These are phyloP conservation scores for Leptonema lineaticorne DNA, from an alignment of 1,140 invertebrate genomes.

Conservation along the genomic window DNA sequence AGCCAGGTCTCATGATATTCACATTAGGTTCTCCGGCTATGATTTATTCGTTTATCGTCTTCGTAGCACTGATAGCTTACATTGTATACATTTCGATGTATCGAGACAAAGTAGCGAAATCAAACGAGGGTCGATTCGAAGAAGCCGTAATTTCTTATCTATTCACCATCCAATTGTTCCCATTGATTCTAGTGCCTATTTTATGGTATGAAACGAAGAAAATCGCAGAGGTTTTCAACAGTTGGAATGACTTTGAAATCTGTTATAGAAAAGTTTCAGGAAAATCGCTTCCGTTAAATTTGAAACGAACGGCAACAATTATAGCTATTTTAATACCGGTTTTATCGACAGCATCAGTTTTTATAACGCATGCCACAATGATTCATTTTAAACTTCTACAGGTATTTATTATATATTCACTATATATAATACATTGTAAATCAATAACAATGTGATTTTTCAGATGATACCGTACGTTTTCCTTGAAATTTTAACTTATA, in stretches of 20 bases:
- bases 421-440: background rate
- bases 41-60: conserved; percentile 59
- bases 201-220: conserved; percentile 64
- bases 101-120: conserved; percentile 59
- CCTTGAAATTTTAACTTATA: conserved; percentile 63
- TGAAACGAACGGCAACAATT: conserved; percentile 54
- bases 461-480: conserved; percentile 62
- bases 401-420: conserved; percentile 44
- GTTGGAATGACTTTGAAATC: conserved; percentile 63
- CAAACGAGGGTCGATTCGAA: conserved; percentile 65
- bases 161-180: conserved; percentile 66
- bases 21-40: conserved; percentile 55
- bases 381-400: conserved; percentile 62
- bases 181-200: conserved; percentile 61
- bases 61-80: conserved; percentile 54
- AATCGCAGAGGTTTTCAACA: conserved; percentile 60
- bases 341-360: conserved; percentile 60
- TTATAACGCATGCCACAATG: conserved; percentile 66
- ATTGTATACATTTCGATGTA: conserved; percentile 61
- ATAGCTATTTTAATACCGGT: conserved; percentile 59
- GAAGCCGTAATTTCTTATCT: conserved; percentile 70
- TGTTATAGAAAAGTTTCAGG: conserved; percentile 58
- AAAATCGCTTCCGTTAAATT: conserved; percentile 50
- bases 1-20: conserved; percentile 53
- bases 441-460: conserved; percentile 4